A percentile compares a stretch with the other conserved stretches of the same genome.
Evolutionary conservation across 2,113 vertebrate species (phyloP).

Genomic region (Erpornis zantholeuca): DNA sequence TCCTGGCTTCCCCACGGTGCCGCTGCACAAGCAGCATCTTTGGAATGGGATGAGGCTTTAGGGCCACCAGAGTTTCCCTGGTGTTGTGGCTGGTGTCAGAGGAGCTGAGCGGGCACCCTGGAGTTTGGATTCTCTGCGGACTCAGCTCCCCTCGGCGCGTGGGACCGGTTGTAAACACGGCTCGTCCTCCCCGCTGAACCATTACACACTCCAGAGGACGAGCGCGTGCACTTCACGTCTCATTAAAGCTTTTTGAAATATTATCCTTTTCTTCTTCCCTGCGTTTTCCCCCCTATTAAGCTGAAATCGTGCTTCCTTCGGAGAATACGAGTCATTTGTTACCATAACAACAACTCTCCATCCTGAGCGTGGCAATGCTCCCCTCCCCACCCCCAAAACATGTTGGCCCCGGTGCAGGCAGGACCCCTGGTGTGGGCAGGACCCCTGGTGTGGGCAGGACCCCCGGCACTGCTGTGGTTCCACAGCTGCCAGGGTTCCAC

Average conservation of each 20-base stretch:
- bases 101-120: rapidly evolving
- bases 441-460: neutral
- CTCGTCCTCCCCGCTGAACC: neutral
- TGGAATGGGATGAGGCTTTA: neutral
- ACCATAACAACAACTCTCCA: conserved; percentile 70
- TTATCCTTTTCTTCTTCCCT: neutral
- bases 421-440: neutral
- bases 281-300: conserved; percentile 5
- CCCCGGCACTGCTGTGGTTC: neutral
- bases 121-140: rapidly evolving
- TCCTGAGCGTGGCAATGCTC: neutral
- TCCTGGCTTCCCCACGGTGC: rapidly evolving
- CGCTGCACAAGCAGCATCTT: rapidly evolving
- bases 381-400: neutral
- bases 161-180: neutral
- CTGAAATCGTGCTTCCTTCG: conserved; percentile 19
- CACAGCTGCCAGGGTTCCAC: rapidly evolving
- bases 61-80: neutral
- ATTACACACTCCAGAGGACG: neutral
- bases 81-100: rapidly evolving
- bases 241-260: conserved; percentile 33
- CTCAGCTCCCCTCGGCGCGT: rapidly evolving
- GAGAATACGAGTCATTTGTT: conserved; percentile 67
- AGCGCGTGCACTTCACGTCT: neutral
- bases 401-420: neutral